Conservation (phyloP, 1,140 invertebrate species). For the Drosophila ogumai region DNA sequence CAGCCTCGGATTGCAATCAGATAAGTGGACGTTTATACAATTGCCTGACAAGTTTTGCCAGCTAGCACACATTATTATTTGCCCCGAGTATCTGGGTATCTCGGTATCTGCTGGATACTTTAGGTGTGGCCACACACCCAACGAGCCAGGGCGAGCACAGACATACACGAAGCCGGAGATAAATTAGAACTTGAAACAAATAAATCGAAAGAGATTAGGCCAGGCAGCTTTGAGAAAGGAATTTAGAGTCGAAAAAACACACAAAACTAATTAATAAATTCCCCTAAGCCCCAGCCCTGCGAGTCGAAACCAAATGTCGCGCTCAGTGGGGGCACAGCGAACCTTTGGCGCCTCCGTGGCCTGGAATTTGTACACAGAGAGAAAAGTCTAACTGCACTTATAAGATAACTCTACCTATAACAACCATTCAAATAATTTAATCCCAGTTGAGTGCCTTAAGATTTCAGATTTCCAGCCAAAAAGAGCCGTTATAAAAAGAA, state of each 20-base stretch:
- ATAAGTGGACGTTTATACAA: constrained; percentile 62
- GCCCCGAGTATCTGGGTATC: constrained; percentile 4
- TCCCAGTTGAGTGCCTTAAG: background rate
- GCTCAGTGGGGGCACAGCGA: constrained; percentile 54
- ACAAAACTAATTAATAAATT: constrained; percentile 74
- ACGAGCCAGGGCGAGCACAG: background rate
- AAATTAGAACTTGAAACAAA: constrained; percentile 82
- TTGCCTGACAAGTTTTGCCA: constrained; percentile 65
- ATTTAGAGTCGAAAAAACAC: constrained; percentile 53
- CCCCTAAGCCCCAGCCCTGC: constrained; percentile 12
- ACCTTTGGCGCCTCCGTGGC: constrained; percentile 45
- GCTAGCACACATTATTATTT: constrained; percentile 30
- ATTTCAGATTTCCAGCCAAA: background rate
- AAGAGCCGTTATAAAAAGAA: background rate
- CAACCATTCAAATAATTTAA: background rate
- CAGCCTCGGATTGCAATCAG: constrained; percentile 53
- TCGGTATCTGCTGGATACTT: constrained; percentile 25
- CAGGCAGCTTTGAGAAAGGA: constrained; percentile 51
- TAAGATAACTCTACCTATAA: too few species aligned
- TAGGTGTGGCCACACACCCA: constrained; percentile 64
- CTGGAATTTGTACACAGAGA: constrained; percentile 38
- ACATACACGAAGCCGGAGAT: constrained; percentile 46
- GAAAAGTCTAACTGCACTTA: background rate
- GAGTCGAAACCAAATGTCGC: constrained; percentile 58
- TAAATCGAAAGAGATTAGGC: constrained; percentile 67